These are phyloP conservation scores for Penaeus japonicus DNA, from an alignment of 1,140 invertebrate species.

Conservation along the genomic window DNA sequence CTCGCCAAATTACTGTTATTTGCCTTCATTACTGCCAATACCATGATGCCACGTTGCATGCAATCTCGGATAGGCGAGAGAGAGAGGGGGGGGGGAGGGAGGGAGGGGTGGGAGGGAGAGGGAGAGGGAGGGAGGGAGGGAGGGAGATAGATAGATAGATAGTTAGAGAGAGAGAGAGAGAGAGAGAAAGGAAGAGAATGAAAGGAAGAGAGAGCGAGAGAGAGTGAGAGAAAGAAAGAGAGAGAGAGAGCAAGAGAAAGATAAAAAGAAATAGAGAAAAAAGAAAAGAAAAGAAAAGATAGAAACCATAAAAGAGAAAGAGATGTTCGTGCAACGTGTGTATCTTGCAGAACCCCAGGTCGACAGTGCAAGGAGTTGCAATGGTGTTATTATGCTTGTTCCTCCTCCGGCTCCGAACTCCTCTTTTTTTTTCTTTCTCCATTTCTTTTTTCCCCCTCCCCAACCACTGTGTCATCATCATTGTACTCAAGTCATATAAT, in stretches of 20 bases:
- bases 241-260: neutral
- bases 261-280: too few species aligned
- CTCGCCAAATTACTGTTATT: constrained; percentile 35
- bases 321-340: too few species aligned
- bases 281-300: neutral
- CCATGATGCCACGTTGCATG: constrained; percentile 37
- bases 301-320: neutral
- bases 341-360: too few species aligned
- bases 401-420: too few species aligned
- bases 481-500: too few species aligned
- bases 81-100: neutral
- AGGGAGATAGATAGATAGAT: neutral
- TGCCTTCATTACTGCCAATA: constrained; percentile 47
- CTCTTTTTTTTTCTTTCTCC: too few species aligned
- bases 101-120: neutral
- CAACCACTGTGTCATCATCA: too few species aligned
- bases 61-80: neutral
- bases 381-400: too few species aligned
- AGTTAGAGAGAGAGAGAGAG: neutral
- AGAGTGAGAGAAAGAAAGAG: neutral
- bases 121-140: neutral
- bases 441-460: too few species aligned
- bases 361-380: too few species aligned
- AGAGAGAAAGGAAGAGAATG: too few species aligned
- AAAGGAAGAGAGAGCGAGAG: too few species aligned